Conservation (phyloP, 2,113 vertebrate species). For the Semicossyphus pulcher region DNA sequence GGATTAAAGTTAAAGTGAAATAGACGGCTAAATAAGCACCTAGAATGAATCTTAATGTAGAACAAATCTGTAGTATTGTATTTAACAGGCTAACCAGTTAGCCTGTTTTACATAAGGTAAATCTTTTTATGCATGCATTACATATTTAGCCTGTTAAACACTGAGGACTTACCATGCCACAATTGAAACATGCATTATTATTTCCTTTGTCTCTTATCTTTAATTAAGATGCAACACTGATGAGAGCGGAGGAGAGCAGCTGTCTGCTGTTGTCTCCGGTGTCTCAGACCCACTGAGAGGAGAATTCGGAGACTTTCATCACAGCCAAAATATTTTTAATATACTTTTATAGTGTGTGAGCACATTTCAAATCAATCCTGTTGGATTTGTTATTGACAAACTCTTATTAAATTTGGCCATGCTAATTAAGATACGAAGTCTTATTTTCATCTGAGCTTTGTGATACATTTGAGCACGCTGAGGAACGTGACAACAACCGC, state of each 20-base stretch:
- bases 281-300: constrained; percentile 7
- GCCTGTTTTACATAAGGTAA: neutral
- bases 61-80: neutral
- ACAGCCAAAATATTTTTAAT: too few species aligned
- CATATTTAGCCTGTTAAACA: neutral
- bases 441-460: constrained; percentile 25
- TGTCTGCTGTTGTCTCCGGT: constrained; percentile 43
- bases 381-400: too few species aligned
- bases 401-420: constrained; percentile 31
- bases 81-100: too few species aligned
- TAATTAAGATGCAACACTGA: constrained; percentile 42
- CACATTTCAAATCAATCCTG: too few species aligned
- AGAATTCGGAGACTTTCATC: constrained; percentile 38
- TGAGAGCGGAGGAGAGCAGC: constrained; percentile 42
- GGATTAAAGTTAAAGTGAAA: neutral
- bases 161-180: neutral
- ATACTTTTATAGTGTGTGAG: too few species aligned
- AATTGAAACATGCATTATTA: neutral
- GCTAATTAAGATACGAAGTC: constrained; percentile 31
- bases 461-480: neutral
- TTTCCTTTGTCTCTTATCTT: too few species aligned
- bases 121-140: neutral
- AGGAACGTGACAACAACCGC: neutral
- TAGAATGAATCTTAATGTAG: neutral
- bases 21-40: neutral